Base-by-base conservation (phyloP, 2,888 invertebrate genomes). In the Coremacera marginata region DNA sequence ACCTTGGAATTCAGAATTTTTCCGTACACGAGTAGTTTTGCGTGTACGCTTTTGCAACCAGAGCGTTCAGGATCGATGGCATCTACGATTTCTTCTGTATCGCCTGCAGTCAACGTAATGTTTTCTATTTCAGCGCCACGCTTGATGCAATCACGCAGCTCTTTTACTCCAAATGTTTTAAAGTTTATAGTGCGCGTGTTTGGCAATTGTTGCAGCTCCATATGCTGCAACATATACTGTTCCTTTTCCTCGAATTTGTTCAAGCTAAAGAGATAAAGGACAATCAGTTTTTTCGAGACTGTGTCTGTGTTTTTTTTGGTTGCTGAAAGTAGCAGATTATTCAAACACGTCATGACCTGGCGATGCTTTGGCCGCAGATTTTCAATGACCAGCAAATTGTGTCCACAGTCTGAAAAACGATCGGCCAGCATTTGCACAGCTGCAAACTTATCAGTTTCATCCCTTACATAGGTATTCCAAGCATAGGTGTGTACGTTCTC, bases 361-460 rank as follows among this genome's bases (percentile, higher is more conserved):
- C 76, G 14, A 77, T 89, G 86, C 0, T 76, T 68, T 0, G 83
- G 73, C 0, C 75, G 16, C 77, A 89, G 81, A 73, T 87, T 86
- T 67, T 89, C 89, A 52, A 89, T 85, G 34, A 89, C 74, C 16
- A 89, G 76, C 34, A 89, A 79, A 83, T 89, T 89, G 37, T 84
- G 83, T 0, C 89, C 89, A 77, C 89, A 89, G 7, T 82, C 80
- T 0, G 84, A 83, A 1, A 89, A 70, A 3, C 82, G 79, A 1
- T 78, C 67, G 0, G 85, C 76, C 27, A 84, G 74, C 11, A 77
- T 51, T 14, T 52, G 19, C 14, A 85, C 25, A 3, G 74, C 60
- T n/a, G 79, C 63, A 11, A 80, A 62, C 52, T 82, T 84, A 16
- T 81, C 62, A 0, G 44, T 62, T 4, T 81, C 44, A 0, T 81